Evolutionary conservation across 2,113 vertebrate species (phyloP).

Genomic region (Eretmodus cyanostictus): DNA sequence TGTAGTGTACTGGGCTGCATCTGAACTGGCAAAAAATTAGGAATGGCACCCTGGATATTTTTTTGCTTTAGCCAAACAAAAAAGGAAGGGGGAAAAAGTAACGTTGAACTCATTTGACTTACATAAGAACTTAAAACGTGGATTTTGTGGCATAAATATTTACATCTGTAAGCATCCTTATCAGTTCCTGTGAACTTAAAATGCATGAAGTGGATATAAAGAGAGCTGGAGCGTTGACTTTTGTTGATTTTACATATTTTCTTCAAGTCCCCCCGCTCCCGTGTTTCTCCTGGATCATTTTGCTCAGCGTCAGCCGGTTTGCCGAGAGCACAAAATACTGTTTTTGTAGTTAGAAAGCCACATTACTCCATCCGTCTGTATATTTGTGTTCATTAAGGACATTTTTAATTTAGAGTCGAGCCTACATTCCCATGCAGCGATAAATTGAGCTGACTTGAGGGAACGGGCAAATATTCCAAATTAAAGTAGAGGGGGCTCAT

Average conservation of each 20-base stretch:
- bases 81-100: neutral
- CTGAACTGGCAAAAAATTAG: neutral
- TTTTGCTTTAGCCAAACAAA: neutral
- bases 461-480: constrained; percentile 31
- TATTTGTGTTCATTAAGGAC: constrained; percentile 30
- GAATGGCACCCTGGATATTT: neutral
- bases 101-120: neutral
- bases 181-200: neutral
- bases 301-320: neutral
- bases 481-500: constrained; percentile 43
- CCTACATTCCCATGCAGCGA: constrained; percentile 12
- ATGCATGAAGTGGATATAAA: neutral
- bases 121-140: neutral
- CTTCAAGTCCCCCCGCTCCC: neutral
- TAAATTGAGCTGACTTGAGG: constrained; percentile 36
- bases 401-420: constrained; percentile 43
- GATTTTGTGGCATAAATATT: neutral
- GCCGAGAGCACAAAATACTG: constrained; percentile 34
- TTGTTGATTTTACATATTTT: constrained; percentile 1
- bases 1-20: neutral
- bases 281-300: constrained; percentile 13
- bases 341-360: constrained; percentile 41
- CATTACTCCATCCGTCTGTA: constrained; percentile 23
- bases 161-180: neutral
- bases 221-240: neutral